phyloP scores from a whole-genome alignment of 2,888 invertebrate genomes.

The Mesochorus sp. region DNA sequence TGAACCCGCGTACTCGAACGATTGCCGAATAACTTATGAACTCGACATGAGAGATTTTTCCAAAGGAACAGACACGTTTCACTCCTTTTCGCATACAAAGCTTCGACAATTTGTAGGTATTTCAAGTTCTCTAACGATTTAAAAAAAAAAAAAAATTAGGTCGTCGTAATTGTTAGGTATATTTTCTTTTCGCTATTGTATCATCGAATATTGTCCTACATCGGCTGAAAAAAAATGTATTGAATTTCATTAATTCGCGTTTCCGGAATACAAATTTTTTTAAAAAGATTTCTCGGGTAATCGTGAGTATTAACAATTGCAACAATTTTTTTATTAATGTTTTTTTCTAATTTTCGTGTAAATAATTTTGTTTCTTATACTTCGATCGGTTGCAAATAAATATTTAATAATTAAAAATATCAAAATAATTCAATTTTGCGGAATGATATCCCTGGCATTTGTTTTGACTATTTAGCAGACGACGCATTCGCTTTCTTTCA shows the following conservation, averaged over 20 bases:
- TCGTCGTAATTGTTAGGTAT: neutral
- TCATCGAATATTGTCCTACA: neutral
- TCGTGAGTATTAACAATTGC: too few relatives aligned
- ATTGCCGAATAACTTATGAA: constrained; percentile 51
- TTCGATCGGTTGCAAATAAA: too few relatives aligned
- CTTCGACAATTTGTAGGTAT: neutral
- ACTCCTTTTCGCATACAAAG: neutral
- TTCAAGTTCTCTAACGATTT: neutral
- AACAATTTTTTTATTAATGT: neutral
- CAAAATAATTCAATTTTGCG: too few relatives aligned
- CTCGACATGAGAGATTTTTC: neutral
- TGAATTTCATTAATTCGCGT: too few relatives aligned
- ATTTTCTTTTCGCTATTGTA: neutral
- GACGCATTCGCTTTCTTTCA: too few relatives aligned
- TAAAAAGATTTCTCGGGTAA: too few relatives aligned
- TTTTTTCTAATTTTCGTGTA: neutral
- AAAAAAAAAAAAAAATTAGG: too few relatives aligned
- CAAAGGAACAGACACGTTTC: neutral
- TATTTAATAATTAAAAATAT: too few relatives aligned
- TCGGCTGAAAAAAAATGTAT: too few relatives aligned
- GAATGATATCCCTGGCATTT: too few relatives aligned
- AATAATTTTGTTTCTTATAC: neutral
- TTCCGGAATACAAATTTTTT: too few relatives aligned
- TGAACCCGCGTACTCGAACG: constrained; percentile 36
- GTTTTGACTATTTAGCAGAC: too few relatives aligned